Percentiles rank a stretch among this genome's conserved stretches.
Conservation (phyloP, 2,888 invertebrate genomes). For the Morinoia aosen region DNA sequence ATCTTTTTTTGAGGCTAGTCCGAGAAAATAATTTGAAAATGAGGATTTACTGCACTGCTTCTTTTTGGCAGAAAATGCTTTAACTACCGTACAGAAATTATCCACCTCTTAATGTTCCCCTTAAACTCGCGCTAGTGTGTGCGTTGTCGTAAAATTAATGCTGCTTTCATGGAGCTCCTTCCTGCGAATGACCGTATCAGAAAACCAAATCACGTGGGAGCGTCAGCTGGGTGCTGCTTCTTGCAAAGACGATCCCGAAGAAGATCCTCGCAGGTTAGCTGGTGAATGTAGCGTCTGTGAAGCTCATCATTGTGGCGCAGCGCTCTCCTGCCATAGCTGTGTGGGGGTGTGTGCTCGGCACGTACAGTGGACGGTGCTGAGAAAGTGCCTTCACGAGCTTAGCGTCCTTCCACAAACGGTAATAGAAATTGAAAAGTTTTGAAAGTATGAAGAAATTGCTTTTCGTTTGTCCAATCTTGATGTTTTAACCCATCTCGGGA, state of each 20-base stretch:
- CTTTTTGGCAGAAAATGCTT: too few relatives aligned
- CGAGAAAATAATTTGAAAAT: too few relatives aligned
- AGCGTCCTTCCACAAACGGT: not conserved
- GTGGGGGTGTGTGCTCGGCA: not conserved
- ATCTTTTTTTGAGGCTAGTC: too few relatives aligned
- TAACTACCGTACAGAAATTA: too few relatives aligned
- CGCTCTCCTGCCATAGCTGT: not conserved
- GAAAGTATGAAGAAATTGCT: not conserved
- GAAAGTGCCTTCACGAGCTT: not conserved
- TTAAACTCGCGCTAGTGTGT: too few relatives aligned
- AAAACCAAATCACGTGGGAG: not conserved
- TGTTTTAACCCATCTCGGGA: not conserved
- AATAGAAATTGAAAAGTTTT: not conserved
- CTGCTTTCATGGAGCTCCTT: not conserved
- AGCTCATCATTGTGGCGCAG: not conserved
- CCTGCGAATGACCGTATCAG: not conserved
- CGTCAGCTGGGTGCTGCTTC: not conserved
- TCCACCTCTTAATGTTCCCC: too few relatives aligned
- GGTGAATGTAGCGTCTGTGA: constrained; percentile 4
- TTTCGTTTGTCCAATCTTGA: not conserved
- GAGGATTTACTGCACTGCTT: too few relatives aligned
- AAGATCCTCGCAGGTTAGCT: not conserved
- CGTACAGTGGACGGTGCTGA: not conserved
- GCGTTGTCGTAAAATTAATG: too few relatives aligned
- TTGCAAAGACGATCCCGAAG: not conserved